Base-by-base conservation (phyloP, 2,113 vertebrate genomes). In the Jaculus jaculus region DNA sequence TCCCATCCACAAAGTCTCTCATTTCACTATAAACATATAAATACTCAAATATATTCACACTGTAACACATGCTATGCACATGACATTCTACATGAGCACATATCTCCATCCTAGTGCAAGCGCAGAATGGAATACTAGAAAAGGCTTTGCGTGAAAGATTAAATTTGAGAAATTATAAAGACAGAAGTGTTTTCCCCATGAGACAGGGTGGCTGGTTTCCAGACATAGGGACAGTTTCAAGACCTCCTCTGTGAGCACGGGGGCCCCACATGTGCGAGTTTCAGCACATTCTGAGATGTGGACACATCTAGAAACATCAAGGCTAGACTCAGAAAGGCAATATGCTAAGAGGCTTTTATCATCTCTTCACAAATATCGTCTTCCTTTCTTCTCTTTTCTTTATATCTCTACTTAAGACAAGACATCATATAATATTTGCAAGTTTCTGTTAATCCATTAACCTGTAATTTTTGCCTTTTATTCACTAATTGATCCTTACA, bases 261-360 rank as follows among this genome's bases (percentile, higher is more conserved):
- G n/a, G 18, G 11, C 17, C 2, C 6, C 2, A 2, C 1, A 28
- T 1, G 0, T 23, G 17, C 32, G 21, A 58, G 4, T 4, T 6
- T 2, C 13, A 54, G 21, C 30, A 26, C 9, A 47, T 21, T 7
- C 20, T 63, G 15, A 32, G 47, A 51, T 37, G 30, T 21, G 16
- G 16, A 54, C 1, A n/a, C 7, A 3, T 13, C 1, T 15, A 63
- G 80, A 23, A 16, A 34, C 4, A 20, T 3, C 13, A 20, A 4
- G 21, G n/a, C 7, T 61, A 83, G 26, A 28, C n/a, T 47, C 24
- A 21, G 34, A 37, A 7, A 73, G 9, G 13, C 17, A 34, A 7
- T 7, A 21, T 7, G 17, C 28, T 7, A 5, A 23, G 7, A 42
- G 4, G 11, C 18, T 26, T 2, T 2, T 4, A 0, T 9, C 3